Percentiles rank a stretch among this genome's conserved stretches.
Conservation (phyloP, 2,797 vertebrate genomes). For the Valencia hispanica region DNA sequence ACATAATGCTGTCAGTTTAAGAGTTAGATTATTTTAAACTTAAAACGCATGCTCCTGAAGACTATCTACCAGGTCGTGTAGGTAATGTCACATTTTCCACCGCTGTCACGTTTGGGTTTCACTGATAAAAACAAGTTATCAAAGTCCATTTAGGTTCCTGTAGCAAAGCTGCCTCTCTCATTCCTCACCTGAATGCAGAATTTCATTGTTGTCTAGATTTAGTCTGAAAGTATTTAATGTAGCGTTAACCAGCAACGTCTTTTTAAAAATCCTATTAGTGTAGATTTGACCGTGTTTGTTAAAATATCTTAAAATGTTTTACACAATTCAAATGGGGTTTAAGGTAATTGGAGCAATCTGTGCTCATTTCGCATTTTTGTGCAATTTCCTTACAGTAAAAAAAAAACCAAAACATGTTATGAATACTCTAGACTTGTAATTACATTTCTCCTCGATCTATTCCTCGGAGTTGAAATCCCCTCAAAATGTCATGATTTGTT, state of each 20-base stretch:
- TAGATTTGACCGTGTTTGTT: too few species aligned
- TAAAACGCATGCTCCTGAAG: background rate
- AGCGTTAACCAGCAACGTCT: background rate
- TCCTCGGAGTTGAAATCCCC: background rate
- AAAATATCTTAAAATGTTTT: too few species aligned
- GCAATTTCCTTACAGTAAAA: background rate
- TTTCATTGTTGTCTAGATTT: background rate
- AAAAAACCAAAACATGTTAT: background rate
- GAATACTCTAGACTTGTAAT: background rate
- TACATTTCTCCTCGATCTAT: background rate
- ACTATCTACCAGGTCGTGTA: background rate
- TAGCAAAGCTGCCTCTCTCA: background rate
- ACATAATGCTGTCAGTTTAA: background rate
- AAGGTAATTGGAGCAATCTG: background rate
- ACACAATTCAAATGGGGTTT: background rate
- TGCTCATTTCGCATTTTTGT: background rate
- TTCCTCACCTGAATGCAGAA: background rate
- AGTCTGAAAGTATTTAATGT: background rate
- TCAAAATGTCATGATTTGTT: background rate
- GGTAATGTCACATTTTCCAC: background rate
- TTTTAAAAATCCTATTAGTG: too few species aligned
- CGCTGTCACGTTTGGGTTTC: background rate
- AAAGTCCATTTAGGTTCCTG: constrained; percentile 2
- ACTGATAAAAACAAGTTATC: background rate
- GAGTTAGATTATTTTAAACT: background rate